Evolutionary conservation across 2,888 invertebrate genomes (phyloP), one percentile per base, ranked within the genome.

Genomic region (Hololepta plana): DNA sequence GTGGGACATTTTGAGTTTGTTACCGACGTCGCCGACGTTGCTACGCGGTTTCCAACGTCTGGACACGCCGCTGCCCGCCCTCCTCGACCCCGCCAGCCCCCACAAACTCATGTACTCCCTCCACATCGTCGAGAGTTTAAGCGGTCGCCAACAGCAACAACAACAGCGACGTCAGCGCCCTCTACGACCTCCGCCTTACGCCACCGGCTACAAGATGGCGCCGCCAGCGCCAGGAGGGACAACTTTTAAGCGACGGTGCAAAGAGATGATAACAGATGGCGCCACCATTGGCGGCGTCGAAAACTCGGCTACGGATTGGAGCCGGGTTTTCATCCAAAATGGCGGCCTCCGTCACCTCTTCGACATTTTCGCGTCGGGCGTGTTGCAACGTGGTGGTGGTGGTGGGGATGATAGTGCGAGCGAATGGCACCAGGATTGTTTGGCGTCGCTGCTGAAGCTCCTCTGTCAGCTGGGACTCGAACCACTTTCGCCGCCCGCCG

Each of bases 21-120:
- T 93, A 26, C 91, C 93, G 2, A 82, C 91, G 2, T 88, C 81
- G 57, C 85, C 88, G 1, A 75, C 75, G 3, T 63, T 90, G 20
- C 55, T 88, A 20, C 72, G 80, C 44, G 81, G 80, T 3, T 88
- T 91, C 47, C 79, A 80, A 47, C 75, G 74, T 40, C 62, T 84
- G 3, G 70, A 72, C 40, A 64, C 62, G 7, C 67, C 71, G 25
- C 53, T 87, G 23, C 65, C 72, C 11, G 76, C 79, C 38, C 55
- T 91, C 2, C 62, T 93, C 7, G 82, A 90, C 56, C 82, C 88
- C 0, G 72, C 72, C 14, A 85, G 84, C 49, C 80, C 90, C 1
- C 91, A 91, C 53, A 88, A 88, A 48, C 67, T 93, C 27, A 90
- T 91, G 85, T 93, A 93, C 49, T 87, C 87, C 0, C 55, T 91